Evolutionary conservation across 2,113 vertebrate genomes (phyloP), one percentile per base, ranked within the genome.

Genomic region (Coturnix japonica): DNA sequence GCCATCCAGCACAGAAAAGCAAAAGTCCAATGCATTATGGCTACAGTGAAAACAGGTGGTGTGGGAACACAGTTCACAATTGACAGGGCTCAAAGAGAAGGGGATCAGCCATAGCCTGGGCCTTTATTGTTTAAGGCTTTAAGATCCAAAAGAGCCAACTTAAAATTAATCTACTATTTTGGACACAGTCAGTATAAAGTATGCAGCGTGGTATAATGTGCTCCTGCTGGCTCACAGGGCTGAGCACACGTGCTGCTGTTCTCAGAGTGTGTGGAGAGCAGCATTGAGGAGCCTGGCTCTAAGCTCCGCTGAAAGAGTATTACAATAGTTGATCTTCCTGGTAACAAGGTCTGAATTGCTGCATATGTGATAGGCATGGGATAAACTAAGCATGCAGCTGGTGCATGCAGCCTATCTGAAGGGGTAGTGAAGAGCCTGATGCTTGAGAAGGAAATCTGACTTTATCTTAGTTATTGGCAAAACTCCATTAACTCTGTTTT

Each of bases 1-100:
- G 61, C 63, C 54, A 53, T 73, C 91, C 71, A 73, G 75, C 3
- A 3, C 64, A 87, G 87, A 95, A 92, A 94, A 96, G 89, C 85
- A 56, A 89, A 93, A 96, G 95, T 93, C 91, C 94, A 91, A 64
- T 92, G 64, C 85, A 87, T 81, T 85, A 93, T 75, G 51, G 72
- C 82, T 96, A 91, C 91, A 93, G 95, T 57, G 93, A 93, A 96
- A 96, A 89, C 92, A 95, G 91, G 94, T 95, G 91, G 89, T 85
- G 85, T 91, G 89, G 89, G 79, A 96, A 95, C 1, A 1, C 79
- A 71, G 47, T 47, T 93, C 85, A 85, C 89, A 75, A 61, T 87
- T 95, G 91, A 83, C 75, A 89, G 47, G 59, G 78, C 95, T 93
- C 75, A 64, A 26, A 83, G 76, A 85, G 72, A 91, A 82, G 33